Evolutionary conservation across 2,113 vertebrate species (phyloP), one percentile per base, ranked within the genome.

Genomic region (Anarhynchus alexandrinus): DNA sequence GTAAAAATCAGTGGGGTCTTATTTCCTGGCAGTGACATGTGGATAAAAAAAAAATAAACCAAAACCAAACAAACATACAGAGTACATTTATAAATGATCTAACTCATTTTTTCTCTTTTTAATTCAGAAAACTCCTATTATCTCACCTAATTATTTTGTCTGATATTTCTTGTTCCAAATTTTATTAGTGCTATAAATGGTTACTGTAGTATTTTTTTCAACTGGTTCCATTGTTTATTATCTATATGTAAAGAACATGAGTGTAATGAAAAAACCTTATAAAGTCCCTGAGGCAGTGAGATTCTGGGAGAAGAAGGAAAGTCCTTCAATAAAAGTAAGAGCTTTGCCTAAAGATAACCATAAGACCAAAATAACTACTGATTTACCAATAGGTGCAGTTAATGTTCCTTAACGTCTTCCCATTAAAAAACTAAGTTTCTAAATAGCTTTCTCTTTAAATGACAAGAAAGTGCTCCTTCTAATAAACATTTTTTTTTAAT

Each of bases 1-100:
- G 67, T 92, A 87, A 95, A 89, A 94, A 91, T 93, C 85, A 97
- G 81, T 40, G 52, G 30, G 82, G 70, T 58, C 73, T 92, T 92
- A 95, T 78, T 97, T 97, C 55, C 84, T 91, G 71, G 18, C 90
- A 90, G 57, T 88, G 86, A 87, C 40, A 82, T 19, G 22, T 88
- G 69, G 79, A 83, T 96, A 69, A 92, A 66, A 62, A 91, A 71
- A 16, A 20, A 42, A 42, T 10, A 40, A 42, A 42, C 40, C 43
- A 45, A 45, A 45, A 18, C 22, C 43, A 12, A 51, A 43, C 45
- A 84, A 78, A 74, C 34, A 47, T 42, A 29, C 5, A 84, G 36
- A 61, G 4, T 36, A 82, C 25, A 9, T 45, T 64, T 69, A 23
- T 23, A 90, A 88, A 57, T 54, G 77, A 86, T 7, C 20, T 34